These are phyloP conservation scores for Danio jaintianensis DNA, from an alignment of 2,797 vertebrate genomes.

Conservation along the genomic window DNA sequence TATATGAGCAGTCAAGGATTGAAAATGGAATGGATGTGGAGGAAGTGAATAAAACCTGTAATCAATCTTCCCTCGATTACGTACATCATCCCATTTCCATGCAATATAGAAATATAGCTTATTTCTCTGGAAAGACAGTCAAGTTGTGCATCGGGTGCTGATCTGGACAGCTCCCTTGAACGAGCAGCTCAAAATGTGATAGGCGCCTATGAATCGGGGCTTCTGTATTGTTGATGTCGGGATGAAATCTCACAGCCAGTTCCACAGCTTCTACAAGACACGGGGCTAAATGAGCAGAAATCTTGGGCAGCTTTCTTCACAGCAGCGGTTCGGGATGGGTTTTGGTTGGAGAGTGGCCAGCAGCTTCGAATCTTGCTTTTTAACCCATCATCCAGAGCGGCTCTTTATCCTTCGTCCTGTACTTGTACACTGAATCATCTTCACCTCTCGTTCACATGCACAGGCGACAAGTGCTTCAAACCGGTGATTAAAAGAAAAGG, in stretches of 20 bases:
- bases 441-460: constrained; percentile 84
- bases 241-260: constrained; percentile 34
- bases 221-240: neutral
- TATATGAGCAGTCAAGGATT: constrained; percentile 22
- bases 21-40: constrained; percentile 36
- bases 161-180: constrained; percentile 85
- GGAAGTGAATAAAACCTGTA: constrained; percentile 21
- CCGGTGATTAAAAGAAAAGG: constrained; percentile 86
- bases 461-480: constrained; percentile 90
- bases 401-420: constrained; percentile 33
- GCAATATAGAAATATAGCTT: constrained; percentile 43
- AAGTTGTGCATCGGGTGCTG: constrained; percentile 75
- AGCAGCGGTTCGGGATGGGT: constrained; percentile 77
- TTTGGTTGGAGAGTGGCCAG: constrained; percentile 87
- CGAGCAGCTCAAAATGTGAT: neutral
- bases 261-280: constrained; percentile 43
- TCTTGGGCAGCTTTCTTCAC: constrained; percentile 68
- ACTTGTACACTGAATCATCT: constrained; percentile 73
- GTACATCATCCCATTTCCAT: constrained; percentile 40
- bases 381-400: constrained; percentile 13
- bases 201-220: constrained; percentile 8
- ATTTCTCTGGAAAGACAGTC: constrained; percentile 45
- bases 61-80: constrained; percentile 29
- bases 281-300: constrained; percentile 66
- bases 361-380: constrained; percentile 78